Conservation (phyloP, 2,888 invertebrate species). For the Heteromurus nitidus region DNA sequence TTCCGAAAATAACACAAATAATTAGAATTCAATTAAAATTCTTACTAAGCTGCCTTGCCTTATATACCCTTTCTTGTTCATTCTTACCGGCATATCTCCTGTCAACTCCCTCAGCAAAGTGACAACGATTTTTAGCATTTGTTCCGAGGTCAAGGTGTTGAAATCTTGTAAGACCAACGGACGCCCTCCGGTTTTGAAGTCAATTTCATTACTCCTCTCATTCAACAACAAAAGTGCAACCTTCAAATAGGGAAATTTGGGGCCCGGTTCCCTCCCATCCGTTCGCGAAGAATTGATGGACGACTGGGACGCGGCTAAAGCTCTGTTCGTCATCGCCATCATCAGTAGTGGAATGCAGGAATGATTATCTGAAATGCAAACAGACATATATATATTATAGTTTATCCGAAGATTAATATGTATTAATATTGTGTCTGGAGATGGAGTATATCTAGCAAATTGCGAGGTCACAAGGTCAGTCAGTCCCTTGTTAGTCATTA, state of each 20-base stretch:
- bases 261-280: too few relatives aligned
- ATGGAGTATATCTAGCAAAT: too few relatives aligned
- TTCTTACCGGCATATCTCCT: conserved; percentile 26
- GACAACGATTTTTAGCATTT: conserved; percentile 34
- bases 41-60: neutral
- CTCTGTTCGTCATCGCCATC: too few relatives aligned
- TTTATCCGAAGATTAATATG: too few relatives aligned
- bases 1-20: neutral
- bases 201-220: conserved; percentile 10
- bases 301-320: too few relatives aligned
- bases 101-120: conserved; percentile 18
- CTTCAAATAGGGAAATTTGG: conserved; percentile 27
- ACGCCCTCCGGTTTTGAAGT: neutral
- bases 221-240: conserved; percentile 12
- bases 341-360: too few relatives aligned
- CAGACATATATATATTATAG: too few relatives aligned
- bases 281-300: too few relatives aligned
- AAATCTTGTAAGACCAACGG: conserved; percentile 26
- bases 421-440: too few relatives aligned
- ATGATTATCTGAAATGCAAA: too few relatives aligned
- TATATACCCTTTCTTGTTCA: neutral
- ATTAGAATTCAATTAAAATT: neutral
- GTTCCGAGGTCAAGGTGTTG: conserved; percentile 16
- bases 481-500: too few relatives aligned
- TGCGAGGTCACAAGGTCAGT: too few relatives aligned